Evolutionary conservation across 2,113 vertebrate species (phyloP).

Genomic region (Trinectes maculatus): DNA sequence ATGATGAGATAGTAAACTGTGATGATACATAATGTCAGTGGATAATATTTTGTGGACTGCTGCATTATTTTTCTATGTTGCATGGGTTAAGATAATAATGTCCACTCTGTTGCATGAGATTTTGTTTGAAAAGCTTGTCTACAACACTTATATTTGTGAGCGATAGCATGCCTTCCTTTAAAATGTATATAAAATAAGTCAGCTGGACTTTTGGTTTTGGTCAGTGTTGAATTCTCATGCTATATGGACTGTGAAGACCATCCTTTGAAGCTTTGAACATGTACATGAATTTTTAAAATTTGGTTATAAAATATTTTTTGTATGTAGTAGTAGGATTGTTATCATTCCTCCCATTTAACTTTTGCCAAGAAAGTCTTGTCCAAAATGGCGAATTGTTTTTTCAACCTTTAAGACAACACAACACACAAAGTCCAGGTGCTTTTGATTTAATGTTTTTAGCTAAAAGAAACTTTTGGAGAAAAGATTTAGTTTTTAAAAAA

Average conservation of each 20-base stretch:
- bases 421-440: neutral
- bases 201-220: neutral
- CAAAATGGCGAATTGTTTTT: neutral
- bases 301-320: too few species aligned
- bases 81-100: slow-evolving; percentile 60
- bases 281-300: too few species aligned
- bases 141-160: slow-evolving; percentile 43
- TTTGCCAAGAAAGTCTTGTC: neutral
- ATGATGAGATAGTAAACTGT: slow-evolving; percentile 8
- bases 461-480: neutral
- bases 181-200: slow-evolving; percentile 19
- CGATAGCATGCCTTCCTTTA: slow-evolving; percentile 63
- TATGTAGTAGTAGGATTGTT: neutral
- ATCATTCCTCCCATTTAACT: neutral
- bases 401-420: neutral
- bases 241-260: too few species aligned
- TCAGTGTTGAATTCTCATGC: too few species aligned
- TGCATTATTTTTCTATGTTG: slow-evolving; percentile 42
- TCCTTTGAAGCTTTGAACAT: too few species aligned
- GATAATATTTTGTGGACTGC: slow-evolving; percentile 7
- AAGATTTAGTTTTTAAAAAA: neutral
- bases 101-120: slow-evolving; percentile 68
- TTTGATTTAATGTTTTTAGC: neutral
- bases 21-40: neutral
- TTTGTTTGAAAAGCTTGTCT: slow-evolving; percentile 46